phyloP scores from a whole-genome alignment of 2,888 invertebrate genomes.

The Sericinus montela region DNA sequence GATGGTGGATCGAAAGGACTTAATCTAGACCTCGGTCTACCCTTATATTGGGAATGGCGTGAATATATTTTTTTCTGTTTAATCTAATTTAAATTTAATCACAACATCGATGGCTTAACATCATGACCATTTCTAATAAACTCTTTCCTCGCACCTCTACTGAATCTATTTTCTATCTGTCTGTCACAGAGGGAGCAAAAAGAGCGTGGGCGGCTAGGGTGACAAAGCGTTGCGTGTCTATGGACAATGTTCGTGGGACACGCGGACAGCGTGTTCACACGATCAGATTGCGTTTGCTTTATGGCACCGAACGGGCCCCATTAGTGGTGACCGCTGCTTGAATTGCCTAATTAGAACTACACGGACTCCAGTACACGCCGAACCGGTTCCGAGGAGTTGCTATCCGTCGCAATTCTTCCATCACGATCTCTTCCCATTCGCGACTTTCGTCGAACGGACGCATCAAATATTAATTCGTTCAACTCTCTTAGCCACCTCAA shows the following conservation, averaged over 20 bases:
- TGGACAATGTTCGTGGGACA: constrained; percentile 59
- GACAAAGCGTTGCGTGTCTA: constrained; percentile 74
- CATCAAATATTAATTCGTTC: not conserved
- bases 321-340: constrained; percentile 61
- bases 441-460: constrained; percentile 1
- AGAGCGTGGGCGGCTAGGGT: constrained; percentile 60
- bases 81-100: too few relatives aligned
- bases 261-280: constrained; percentile 68
- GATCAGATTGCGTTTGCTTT: constrained; percentile 71
- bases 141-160: constrained; percentile 13
- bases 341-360: constrained; percentile 77
- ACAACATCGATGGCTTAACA: too few relatives aligned
- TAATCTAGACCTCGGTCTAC: too few relatives aligned
- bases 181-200: constrained; percentile 14
- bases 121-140: constrained; percentile 5
- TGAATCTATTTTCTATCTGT: constrained; percentile 22
- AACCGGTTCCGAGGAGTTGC: constrained; percentile 46
- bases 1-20: too few relatives aligned
- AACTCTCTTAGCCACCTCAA: not conserved
- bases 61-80: too few relatives aligned
- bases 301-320: constrained; percentile 61
- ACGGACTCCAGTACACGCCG: constrained; percentile 35
- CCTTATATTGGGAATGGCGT: too few relatives aligned
- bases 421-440: constrained; percentile 15
- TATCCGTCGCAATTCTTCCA: constrained; percentile 20